Evolutionary conservation across 2,888 invertebrate species (phyloP).

Genomic region (Apomyelois bistriatella): DNA sequence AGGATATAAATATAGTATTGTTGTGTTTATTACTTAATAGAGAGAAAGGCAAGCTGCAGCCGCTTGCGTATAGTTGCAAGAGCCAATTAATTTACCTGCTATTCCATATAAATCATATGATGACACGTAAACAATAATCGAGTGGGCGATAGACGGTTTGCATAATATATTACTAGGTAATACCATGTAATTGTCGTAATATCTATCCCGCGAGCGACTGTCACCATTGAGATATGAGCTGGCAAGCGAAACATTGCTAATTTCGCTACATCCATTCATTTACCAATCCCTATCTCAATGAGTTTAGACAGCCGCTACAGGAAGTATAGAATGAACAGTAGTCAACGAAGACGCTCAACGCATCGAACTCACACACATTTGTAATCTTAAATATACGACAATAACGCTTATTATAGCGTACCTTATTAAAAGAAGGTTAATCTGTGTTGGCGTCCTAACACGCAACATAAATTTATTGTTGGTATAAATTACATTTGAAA

Average conservation of each 20-base stretch:
- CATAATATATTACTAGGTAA: slow-evolving; percentile 64
- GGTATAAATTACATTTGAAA: slow-evolving; percentile 54
- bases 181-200: slow-evolving; percentile 63
- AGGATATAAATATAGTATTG: no score
- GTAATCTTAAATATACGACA: slow-evolving; percentile 16
- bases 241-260: slow-evolving; percentile 70
- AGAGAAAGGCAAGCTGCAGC: neutral
- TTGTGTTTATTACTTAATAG: no score
- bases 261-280: slow-evolving; percentile 74
- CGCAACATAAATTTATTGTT: slow-evolving; percentile 47
- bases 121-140: slow-evolving; percentile 57
- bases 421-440: slow-evolving; percentile 21
- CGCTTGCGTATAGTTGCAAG: neutral
- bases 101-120: slow-evolving; percentile 49
- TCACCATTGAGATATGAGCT: slow-evolving; percentile 64
- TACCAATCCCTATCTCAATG: slow-evolving; percentile 65
- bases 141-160: slow-evolving; percentile 54
- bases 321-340: slow-evolving; percentile 36
- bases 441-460: slow-evolving; percentile 28
- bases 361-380: slow-evolving; percentile 15
- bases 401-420: slow-evolving; percentile 17
- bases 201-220: slow-evolving; percentile 58
- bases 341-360: slow-evolving; percentile 4
- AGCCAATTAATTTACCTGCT: slow-evolving; percentile 15
- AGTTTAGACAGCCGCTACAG: slow-evolving; percentile 58